phyloP scores from a whole-genome alignment of 2,797 vertebrate species.

The Clarias platycephalus region DNA sequence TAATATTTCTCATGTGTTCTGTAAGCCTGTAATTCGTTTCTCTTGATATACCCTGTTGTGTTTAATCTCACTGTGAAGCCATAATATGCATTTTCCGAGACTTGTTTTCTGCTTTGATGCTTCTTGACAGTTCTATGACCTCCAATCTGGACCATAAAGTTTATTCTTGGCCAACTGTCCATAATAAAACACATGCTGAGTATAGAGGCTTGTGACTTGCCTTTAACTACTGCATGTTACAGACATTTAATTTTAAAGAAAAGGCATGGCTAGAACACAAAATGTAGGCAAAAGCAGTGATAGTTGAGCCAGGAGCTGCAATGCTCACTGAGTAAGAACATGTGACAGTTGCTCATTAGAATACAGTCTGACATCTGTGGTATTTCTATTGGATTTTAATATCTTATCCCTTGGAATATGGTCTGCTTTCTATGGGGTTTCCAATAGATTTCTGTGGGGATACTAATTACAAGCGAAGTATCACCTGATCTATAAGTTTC shows the following conservation, averaged over 20 bases:
- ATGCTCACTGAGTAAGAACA: neutral
- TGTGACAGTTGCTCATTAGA: neutral
- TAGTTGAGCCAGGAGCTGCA: neutral
- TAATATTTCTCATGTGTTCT: neutral
- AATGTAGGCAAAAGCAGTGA: neutral
- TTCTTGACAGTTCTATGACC: constrained; percentile 1
- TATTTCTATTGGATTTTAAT: neutral
- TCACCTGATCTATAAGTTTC: neutral
- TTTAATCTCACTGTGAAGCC: neutral
- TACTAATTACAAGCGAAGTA: neutral
- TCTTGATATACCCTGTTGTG: neutral
- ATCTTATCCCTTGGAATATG: neutral
- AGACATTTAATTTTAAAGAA: neutral
- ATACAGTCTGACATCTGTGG: neutral
- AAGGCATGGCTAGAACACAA: neutral
- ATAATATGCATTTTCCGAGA: neutral
- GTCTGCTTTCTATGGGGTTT: neutral
- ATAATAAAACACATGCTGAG: constrained; percentile 13
- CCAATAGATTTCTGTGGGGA: neutral
- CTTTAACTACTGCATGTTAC: neutral
- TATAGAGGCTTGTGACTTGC: neutral
- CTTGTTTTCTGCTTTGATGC: neutral
- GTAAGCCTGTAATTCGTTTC: neutral
- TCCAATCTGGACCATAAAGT: neutral
- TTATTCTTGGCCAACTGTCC: neutral